Base-by-base conservation (phyloP, 1,140 invertebrate genomes). In the Philotrypesis tridentata region DNA sequence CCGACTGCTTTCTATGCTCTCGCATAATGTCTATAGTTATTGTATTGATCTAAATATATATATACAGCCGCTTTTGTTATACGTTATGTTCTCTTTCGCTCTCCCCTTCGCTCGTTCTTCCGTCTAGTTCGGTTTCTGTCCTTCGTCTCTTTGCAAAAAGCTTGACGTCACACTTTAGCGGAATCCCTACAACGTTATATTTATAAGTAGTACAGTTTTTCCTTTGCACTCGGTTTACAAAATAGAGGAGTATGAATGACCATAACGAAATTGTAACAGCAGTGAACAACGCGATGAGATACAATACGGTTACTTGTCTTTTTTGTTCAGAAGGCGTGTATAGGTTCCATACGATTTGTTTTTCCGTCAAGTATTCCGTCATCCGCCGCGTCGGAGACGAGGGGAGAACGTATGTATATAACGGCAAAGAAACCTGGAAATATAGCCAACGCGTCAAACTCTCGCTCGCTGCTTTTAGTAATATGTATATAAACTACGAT, bases 401-500 rank as follows among this genome's bases (percentile, higher is more conserved):
- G n/a, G n/a, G n/a, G n/a, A n/a, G n/a, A n/a, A n/a, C n/a, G n/a
- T n/a, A n/a, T 63, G 6, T 55, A 55, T 55, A 55, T 17, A 55
- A 55, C 48, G 76, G n/a, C 68, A 75, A 68, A 79, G 72, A 76
- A 75, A 63, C 71, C n/a, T 70, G 77, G 61, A 29, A 74, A 68
- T 48, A n/a, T n/a, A n/a, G 48, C 82, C 85, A 86, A 83, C 82
- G 85, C 83, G 60, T 87, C 87, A 84, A 90, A 89, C 84, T 87
- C 87, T 88, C 86, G 85, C 85, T 43, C 43, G 71, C 55, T 55
- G 33, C 33, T 14, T 73, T 48, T 73, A 27, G 9, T 71, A 84
- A 84, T 85, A 84, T 88, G 78, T 87, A 87, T 87, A 87, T 86
- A 86, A 89, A 88, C 87, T 91, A 90, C 87, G 86, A 90, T 90